A percentile compares a stretch with the other conserved stretches of the same genome.
These are phyloP conservation scores for Prochilodus magdalenae DNA, from an alignment of 2,113 vertebrate species.

Conservation along the genomic window DNA sequence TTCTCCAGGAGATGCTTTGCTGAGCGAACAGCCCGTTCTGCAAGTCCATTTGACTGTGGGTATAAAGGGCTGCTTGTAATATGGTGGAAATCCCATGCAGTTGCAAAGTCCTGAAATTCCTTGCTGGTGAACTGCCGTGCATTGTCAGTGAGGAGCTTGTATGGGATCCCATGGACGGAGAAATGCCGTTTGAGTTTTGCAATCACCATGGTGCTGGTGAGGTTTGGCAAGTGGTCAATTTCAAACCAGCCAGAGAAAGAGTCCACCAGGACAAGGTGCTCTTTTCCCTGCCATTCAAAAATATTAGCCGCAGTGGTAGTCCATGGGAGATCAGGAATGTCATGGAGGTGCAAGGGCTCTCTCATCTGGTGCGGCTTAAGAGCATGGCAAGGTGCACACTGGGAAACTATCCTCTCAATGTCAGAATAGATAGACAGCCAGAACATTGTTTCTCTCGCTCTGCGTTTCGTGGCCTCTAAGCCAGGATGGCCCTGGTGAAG, in stretches of 20 bases:
- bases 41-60: no score
- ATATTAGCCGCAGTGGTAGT: neutral
- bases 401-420: neutral
- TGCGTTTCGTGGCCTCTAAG: neutral
- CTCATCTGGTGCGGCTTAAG: conserved; percentile 17
- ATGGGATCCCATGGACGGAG: neutral
- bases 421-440: conserved; percentile 21
- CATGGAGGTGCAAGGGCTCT: conserved; percentile 16
- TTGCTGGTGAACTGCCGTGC: neutral
- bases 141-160: conserved; percentile 12
- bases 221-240: neutral
- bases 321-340: no score
- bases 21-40: no score
- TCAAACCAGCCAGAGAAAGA: conserved; percentile 15
- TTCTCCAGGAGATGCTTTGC: no score
- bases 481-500: no score
- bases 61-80: no score
- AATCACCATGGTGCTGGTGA: neutral
- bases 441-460: conserved; percentile 22
- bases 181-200: conserved; percentile 7
- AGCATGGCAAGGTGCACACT: neutral
- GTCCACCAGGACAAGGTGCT: conserved; percentile 6
- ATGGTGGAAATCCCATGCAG: no score
- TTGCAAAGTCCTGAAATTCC: no score
- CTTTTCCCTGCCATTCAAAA: neutral